Conservation (phyloP, 2,113 vertebrate species). For the Nesoenas mayeri region DNA sequence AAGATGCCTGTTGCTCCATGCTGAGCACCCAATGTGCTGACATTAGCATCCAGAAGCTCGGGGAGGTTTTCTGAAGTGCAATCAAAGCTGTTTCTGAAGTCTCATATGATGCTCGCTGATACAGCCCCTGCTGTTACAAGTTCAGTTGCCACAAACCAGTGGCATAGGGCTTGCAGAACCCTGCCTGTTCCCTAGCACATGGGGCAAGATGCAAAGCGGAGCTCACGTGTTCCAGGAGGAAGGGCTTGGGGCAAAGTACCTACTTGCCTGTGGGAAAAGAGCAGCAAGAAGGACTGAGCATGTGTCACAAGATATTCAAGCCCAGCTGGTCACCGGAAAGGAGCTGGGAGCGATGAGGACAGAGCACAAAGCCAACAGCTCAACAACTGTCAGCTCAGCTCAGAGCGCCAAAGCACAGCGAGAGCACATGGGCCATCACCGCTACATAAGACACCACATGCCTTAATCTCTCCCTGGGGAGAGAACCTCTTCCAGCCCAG, state of each 20-base stretch:
- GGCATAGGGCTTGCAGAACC: neutral
- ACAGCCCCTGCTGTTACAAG: neutral
- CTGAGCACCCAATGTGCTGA: neutral
- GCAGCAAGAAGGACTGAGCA: neutral
- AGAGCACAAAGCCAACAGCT: conserved; percentile 37
- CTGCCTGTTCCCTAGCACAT: neutral
- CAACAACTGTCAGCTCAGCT: conserved; percentile 48
- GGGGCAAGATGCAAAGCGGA: neutral
- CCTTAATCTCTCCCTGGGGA: neutral
- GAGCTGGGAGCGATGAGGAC: neutral
- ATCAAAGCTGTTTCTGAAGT: neutral
- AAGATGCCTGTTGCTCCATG: neutral
- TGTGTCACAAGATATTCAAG: neutral
- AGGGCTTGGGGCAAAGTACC: neutral
- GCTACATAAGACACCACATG: conserved; percentile 33
- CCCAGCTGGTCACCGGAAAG: conserved; percentile 28
- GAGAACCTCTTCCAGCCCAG: conserved; percentile 31
- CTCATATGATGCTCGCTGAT: neutral
- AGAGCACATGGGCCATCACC: neutral
- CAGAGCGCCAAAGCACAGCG: neutral
- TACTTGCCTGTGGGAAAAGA: neutral
- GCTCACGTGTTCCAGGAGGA: neutral
- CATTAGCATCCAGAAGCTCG: neutral
- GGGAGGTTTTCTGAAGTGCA: neutral
- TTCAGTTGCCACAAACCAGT: neutral